A percentile compares a stretch with the other conserved stretches of the same genome.
phyloP scores from a whole-genome alignment of 2,797 vertebrate species.

The Neomorphus geoffroyi region DNA sequence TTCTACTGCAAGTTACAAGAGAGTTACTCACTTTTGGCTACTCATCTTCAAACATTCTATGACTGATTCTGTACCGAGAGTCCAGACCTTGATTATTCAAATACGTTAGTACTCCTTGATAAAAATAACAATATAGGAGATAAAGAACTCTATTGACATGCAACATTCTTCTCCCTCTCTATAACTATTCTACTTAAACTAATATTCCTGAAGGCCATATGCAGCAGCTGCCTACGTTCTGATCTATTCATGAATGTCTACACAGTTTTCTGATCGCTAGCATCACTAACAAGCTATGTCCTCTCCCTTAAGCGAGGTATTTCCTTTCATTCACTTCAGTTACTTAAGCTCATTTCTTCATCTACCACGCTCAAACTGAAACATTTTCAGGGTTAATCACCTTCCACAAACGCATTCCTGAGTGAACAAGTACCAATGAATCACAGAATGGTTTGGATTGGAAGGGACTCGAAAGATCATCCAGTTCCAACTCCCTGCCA shows the following conservation, averaged over 20 bases:
- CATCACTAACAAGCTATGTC: rapidly evolving
- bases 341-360: not conserved
- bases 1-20: not conserved
- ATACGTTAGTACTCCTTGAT: not conserved
- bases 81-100: not conserved
- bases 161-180: not conserved
- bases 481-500: too few relatives aligned
- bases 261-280: rapidly evolving
- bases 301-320: rapidly evolving
- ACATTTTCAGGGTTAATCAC: rapidly evolving
- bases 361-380: not conserved
- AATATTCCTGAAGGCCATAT: rapidly evolving
- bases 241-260: rapidly evolving
- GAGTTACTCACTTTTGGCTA: not conserved
- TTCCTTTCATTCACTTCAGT: too few relatives aligned
- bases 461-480: too few relatives aligned
- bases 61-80: not conserved
- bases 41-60: too few relatives aligned
- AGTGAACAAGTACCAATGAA: rapidly evolving
- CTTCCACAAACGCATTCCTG: rapidly evolving
- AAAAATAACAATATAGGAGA: rapidly evolving
- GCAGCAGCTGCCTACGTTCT: rapidly evolving
- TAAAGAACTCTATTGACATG: not conserved
- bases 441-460: too few relatives aligned
- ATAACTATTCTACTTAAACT: not conserved